A percentile compares a stretch with the other conserved stretches of the same genome.
These are phyloP conservation scores for Phoebastria nigripes DNA, from an alignment of 2,797 vertebrate genomes.

Conservation along the genomic window DNA sequence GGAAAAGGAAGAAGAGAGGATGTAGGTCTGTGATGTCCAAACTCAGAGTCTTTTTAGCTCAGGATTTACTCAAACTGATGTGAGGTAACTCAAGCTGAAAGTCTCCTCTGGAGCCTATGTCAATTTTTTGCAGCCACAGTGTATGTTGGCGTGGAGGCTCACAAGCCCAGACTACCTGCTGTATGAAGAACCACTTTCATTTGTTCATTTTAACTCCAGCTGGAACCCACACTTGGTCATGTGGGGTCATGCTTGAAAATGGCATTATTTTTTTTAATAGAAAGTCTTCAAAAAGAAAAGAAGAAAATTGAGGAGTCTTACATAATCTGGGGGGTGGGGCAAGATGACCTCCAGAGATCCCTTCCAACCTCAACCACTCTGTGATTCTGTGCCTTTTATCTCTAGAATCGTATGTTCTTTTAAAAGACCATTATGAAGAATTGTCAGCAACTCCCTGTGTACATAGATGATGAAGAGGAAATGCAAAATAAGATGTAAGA, in stretches of 20 bases:
- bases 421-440: not conserved
- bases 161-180: not conserved
- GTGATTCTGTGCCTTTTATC: not conserved
- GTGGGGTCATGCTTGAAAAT: not conserved
- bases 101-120: not conserved
- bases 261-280: not conserved
- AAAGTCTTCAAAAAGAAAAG: not conserved
- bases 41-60: not conserved
- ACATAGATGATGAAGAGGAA: not conserved
- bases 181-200: not conserved
- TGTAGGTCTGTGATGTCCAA: rapidly evolving
- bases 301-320: not conserved
- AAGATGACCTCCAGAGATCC: not conserved
- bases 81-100: not conserved
- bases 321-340: not conserved
- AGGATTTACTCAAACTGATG: not conserved
- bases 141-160: not conserved
- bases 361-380: not conserved
- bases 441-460: not conserved
- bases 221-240: not conserved
- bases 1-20: not conserved
- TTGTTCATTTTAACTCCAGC: not conserved
- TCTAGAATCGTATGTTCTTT: rapidly evolving
- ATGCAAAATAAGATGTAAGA: not conserved
- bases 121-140: not conserved